Conservation (phyloP, 1,140 invertebrate species). For the Phenacoccus solenopsis region DNA sequence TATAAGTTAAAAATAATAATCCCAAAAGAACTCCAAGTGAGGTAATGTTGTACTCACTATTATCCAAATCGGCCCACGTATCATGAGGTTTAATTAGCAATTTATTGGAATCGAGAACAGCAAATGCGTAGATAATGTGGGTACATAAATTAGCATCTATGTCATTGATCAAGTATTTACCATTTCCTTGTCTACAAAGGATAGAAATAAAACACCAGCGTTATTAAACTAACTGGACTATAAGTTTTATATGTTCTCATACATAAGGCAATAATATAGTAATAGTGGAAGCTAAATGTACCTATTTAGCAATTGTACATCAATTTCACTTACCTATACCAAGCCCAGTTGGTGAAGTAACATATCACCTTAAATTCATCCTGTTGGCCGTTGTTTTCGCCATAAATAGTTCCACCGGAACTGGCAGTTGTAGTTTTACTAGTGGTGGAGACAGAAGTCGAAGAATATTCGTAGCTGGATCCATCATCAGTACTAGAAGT, state of each 20-base stretch:
- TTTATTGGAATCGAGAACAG: constrained; percentile 44
- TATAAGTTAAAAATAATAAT: background rate
- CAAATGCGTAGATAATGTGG: constrained; percentile 61
- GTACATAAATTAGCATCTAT: constrained; percentile 56
- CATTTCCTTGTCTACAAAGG: constrained; percentile 38
- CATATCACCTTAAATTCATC: constrained; percentile 46
- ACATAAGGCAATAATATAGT: no score
- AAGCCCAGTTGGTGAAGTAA: constrained; percentile 58
- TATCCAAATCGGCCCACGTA: constrained; percentile 52
- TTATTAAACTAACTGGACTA: no score
- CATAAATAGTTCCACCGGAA: constrained; percentile 6
- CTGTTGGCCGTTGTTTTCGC: constrained; percentile 11
- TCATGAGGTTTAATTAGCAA: constrained; percentile 51
- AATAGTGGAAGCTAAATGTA: background rate
- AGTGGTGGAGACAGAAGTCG: no score
- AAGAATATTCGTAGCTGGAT: no score
- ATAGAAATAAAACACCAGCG: no score
- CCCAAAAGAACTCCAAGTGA: background rate
- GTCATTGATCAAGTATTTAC: constrained; percentile 48
- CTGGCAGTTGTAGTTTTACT: constrained; percentile 7
- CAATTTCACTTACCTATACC: constrained; percentile 39
- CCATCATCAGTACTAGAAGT: background rate
- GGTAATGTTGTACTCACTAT: constrained; percentile 35
- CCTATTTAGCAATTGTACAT: constrained; percentile 9
- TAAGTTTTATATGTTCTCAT: no score